Evolutionary conservation across 1,140 invertebrate species (phyloP).

Genomic region (Saccostrea echinata): DNA sequence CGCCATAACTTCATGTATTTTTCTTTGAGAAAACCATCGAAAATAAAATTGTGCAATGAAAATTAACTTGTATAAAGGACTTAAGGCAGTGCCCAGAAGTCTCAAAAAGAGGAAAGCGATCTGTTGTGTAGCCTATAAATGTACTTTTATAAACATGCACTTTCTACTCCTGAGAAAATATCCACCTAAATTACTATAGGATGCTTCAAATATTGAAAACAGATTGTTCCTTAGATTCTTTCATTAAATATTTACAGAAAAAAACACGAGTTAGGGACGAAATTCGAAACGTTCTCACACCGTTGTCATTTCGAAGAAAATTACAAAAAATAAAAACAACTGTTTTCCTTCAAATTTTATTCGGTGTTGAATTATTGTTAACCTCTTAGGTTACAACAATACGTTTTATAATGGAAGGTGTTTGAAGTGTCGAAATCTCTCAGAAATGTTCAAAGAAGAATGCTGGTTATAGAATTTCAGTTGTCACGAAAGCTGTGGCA

Average conservation of each 20-base stretch:
- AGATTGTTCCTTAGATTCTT: neutral
- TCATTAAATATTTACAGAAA: constrained; percentile 27
- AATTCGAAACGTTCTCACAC: neutral
- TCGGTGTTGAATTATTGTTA: neutral
- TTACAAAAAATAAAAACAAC: neutral
- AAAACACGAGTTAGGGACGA: neutral
- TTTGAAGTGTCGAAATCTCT: neutral
- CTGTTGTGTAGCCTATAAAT: too few relatives aligned
- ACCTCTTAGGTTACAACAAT: neutral
- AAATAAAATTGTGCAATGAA: too few relatives aligned
- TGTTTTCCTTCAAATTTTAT: constrained; percentile 11
- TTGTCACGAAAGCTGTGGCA: neutral
- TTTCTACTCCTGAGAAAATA: neutral
- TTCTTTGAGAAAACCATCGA: too few relatives aligned
- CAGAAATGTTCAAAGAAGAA: constrained; percentile 16
- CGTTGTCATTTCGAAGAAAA: neutral
- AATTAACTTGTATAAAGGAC: too few relatives aligned
- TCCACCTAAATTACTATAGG: neutral
- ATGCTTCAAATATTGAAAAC: neutral
- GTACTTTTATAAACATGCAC: neutral
- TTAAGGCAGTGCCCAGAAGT: too few relatives aligned
- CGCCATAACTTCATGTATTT: too few relatives aligned
- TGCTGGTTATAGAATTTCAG: constrained; percentile 1
- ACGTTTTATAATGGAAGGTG: neutral
- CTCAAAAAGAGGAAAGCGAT: too few relatives aligned